Evolutionary conservation across 2,113 vertebrate species (phyloP).

Genomic region (Lagopus muta): DNA sequence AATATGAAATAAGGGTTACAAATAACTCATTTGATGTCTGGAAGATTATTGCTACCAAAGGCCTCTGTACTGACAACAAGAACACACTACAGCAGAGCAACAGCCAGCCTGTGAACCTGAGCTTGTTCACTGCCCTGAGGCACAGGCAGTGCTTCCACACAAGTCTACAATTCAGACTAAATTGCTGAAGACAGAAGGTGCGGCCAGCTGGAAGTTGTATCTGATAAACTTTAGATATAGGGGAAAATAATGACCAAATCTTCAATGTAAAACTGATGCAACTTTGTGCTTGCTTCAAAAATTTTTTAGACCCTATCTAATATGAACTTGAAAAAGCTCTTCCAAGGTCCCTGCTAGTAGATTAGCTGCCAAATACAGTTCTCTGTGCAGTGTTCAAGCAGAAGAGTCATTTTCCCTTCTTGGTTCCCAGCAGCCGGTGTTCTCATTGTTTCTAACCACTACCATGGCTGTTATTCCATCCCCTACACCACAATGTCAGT

Average conservation of each 20-base stretch:
- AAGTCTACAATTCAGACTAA: not conserved
- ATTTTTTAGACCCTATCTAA: not conserved
- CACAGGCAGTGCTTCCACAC: not conserved
- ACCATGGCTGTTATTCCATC: not conserved
- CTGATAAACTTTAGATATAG: not conserved
- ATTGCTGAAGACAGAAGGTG: not conserved
- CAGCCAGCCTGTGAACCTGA: not conserved
- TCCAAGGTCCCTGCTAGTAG: not conserved
- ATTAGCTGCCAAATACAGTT: not conserved
- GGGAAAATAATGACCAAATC: not conserved
- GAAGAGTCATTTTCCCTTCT: slow-evolving; percentile 2
- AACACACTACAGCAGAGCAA: not conserved
- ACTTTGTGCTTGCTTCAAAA: not conserved
- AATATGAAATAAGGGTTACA: not conserved
- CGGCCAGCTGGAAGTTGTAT: not conserved
- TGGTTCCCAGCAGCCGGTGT: not conserved
- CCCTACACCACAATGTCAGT: not conserved
- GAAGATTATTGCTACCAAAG: not conserved
- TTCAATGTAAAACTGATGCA: not conserved
- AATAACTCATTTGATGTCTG: not conserved
- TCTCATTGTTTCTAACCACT: not conserved
- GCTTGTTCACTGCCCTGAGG: not conserved
- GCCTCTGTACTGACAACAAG: not conserved
- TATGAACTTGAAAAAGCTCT: not conserved
- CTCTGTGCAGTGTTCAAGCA: not conserved